Conservation (phyloP, 37 sponge, comb jelly and placozoan genomes). For the Trichoplax adhaerens region DNA sequence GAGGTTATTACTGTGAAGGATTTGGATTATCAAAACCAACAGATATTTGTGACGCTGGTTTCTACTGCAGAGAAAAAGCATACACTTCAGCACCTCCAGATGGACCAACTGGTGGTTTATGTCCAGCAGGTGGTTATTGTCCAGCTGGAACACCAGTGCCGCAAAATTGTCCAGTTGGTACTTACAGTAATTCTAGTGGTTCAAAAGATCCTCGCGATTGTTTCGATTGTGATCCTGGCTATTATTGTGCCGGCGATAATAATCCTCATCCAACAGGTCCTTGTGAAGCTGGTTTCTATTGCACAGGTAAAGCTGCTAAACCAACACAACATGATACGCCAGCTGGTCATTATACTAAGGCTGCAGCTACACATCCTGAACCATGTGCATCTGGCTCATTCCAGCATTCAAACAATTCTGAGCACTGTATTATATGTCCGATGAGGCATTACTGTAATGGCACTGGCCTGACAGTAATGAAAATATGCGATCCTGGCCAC, state of each 20-base stretch:
- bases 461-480: too few species aligned
- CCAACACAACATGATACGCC: not conserved
- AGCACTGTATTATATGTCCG: slow-evolving; percentile 6
- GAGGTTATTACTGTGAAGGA: slow-evolving; percentile 13
- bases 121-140: slow-evolving; percentile 20
- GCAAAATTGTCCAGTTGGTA: slow-evolving; percentile 5
- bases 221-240: not conserved
- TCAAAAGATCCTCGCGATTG: not conserved
- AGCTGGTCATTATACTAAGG: not conserved
- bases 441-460: slow-evolving; percentile 15
- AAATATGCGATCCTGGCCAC: slow-evolving; percentile 12
- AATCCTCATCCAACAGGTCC: not conserved
- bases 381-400: slow-evolving; percentile 22
- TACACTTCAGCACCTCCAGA: slow-evolving; percentile 20
- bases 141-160: slow-evolving; percentile 8
- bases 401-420: slow-evolving; percentile 1
- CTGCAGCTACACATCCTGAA: slow-evolving; percentile 3
- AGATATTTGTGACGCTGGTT: slow-evolving; percentile 13
- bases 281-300: slow-evolving; percentile 5
- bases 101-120: slow-evolving; percentile 20
- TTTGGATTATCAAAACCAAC: slow-evolving; percentile 3
- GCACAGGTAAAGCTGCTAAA: not conserved
- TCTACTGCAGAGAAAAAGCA: slow-evolving; percentile 11
- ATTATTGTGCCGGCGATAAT: not conserved
- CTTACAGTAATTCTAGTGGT: slow-evolving; percentile 3